Evolutionary conservation across 2,797 vertebrate species (phyloP), one percentile per base, ranked within the genome.

Genomic region (Odontamblyopus rebecca): DNA sequence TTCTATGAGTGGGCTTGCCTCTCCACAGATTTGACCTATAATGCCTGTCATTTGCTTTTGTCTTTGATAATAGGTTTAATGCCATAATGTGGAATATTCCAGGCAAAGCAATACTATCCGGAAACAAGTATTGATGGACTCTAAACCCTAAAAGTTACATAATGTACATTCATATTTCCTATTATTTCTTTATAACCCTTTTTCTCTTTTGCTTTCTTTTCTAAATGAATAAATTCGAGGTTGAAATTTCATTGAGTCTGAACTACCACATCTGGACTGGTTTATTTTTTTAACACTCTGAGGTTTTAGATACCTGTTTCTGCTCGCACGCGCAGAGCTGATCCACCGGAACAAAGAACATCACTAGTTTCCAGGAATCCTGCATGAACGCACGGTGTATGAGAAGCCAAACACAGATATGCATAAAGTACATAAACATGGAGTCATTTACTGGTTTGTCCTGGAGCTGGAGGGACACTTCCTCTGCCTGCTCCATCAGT

Each of bases 361-460:
- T 80, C 54, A 93, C 62, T 72, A 93, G 73, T 81, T 89, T 92
- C 91, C 92, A 93, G 16, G 48, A 41, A 11, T 72, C 74, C 92
- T 92, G 77, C 2, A 50, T 71, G 48, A 30, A 57, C 19, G 26
- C 65, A 54, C 0, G 1, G 5, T 66, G 9, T 29, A 29, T 29
- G 35, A 44, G 29, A 51, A 9, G 65, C 11, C 2, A 5, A 53
- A 67, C n/a, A 53, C 7, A 19, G 44, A 18, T 1, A 19, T 9
- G 48, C 32, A 1, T 12, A 32, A 6, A 27, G n/a, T 48, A 26
- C 6, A 26, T 15, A 41, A 26, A 8, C 27, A 30, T 9, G 26
- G 3, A 9, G 26, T 29, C 63, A 68, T 71, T 69, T 73, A 91
- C 92, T 89, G 90, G 80, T 53, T 61, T 82, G 67, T 70, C 78